phyloP scores from a whole-genome alignment of 2,888 invertebrate species.

The Apantesis nais region DNA sequence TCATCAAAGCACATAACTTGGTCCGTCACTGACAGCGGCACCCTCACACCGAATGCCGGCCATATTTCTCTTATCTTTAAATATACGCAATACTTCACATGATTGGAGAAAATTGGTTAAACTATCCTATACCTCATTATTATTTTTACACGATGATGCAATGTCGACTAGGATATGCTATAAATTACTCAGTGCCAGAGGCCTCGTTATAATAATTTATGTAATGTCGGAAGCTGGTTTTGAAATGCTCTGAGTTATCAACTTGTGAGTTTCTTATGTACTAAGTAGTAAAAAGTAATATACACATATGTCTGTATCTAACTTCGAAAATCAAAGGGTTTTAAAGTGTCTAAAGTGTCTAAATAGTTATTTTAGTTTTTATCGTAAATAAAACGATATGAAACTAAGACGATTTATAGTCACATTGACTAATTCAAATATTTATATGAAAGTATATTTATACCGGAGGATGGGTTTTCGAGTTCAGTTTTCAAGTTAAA shows the following conservation, averaged over 20 bases:
- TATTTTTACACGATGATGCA: conserved; percentile 10
- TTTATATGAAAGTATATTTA: too few species aligned
- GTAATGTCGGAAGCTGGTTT: neutral
- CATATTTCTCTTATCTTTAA: conserved; percentile 45
- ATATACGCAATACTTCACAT: conserved; percentile 22
- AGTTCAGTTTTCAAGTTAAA: too few species aligned
- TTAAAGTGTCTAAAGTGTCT: neutral
- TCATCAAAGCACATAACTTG: conserved; percentile 57
- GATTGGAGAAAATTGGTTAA: conserved; percentile 17
- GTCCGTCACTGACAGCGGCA: conserved; percentile 38
- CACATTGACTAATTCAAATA: too few species aligned
- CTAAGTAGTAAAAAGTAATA: neutral
- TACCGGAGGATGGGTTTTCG: too few species aligned
- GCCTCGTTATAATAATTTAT: conserved; percentile 32
- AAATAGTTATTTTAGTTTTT: too few species aligned
- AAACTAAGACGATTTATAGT: too few species aligned
- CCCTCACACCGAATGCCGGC: conserved; percentile 40
- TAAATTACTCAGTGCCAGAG: conserved; percentile 15
- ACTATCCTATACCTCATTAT: conserved; percentile 6
- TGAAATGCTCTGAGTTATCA: neutral
- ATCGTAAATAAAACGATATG: too few species aligned
- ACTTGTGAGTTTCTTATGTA: neutral
- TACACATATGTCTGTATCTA: neutral
- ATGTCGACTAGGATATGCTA: conserved; percentile 20
- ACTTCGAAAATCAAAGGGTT: neutral